These are phyloP conservation scores for Crossaster papposus DNA, from an alignment of 53 echinoderm and acorn worm species.

Conservation along the genomic window DNA sequence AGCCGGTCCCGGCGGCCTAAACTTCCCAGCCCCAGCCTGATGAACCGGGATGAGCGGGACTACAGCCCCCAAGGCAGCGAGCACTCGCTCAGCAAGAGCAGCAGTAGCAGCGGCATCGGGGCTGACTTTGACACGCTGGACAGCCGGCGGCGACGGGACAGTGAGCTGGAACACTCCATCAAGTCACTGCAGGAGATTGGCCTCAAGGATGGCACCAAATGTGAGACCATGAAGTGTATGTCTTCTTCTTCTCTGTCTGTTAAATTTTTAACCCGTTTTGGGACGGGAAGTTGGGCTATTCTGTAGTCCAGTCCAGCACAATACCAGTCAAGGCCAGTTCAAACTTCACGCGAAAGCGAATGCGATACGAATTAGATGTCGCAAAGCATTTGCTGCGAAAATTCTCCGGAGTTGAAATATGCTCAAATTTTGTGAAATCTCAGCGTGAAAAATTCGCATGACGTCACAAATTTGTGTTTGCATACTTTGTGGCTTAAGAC, in stretches of 20 bases:
- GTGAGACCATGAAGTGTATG: slow-evolving; percentile 68
- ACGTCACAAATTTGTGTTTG: too few species aligned
- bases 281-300: background rate
- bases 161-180: slow-evolving; percentile 74
- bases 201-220: slow-evolving; percentile 77
- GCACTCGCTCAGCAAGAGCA: slow-evolving; percentile 81
- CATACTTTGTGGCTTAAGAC: too few species aligned
- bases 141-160: slow-evolving; percentile 70
- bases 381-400: too few species aligned
- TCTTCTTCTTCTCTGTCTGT: slow-evolving; percentile 2
- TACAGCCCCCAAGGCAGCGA: slow-evolving; percentile 75
- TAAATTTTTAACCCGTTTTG: background rate
- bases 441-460: too few species aligned
- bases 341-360: too few species aligned
- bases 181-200: slow-evolving; percentile 66
- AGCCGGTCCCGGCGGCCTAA: slow-evolving; percentile 73
- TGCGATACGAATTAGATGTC: too few species aligned
- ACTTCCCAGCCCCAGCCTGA: slow-evolving; percentile 69
- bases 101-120: slow-evolving; percentile 89
- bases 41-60: slow-evolving; percentile 59
- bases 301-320: too few species aligned
- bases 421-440: too few species aligned
- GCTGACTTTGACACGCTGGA: slow-evolving; percentile 69
- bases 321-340: too few species aligned
- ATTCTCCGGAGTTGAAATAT: too few species aligned